These are phyloP conservation scores for Madoqua kirkii DNA, from an alignment of 2,113 vertebrate genomes.

Conservation along the genomic window DNA sequence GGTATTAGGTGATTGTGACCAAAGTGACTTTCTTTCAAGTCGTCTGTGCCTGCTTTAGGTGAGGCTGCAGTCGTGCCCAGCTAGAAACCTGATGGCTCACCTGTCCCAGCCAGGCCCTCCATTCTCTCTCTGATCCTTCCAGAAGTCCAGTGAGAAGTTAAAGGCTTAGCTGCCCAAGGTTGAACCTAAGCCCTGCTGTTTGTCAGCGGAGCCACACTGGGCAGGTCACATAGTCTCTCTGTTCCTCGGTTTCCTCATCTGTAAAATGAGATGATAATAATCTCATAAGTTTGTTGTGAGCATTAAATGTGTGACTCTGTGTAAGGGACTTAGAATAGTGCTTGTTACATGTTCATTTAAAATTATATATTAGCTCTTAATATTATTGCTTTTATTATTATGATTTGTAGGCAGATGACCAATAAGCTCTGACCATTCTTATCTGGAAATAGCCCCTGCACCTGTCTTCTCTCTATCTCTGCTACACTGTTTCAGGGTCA, in stretches of 20 bases:
- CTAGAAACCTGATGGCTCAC: not conserved
- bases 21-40: conserved; percentile 1
- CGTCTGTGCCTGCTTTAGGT: not conserved
- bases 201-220: not conserved
- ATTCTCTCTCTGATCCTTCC: not conserved
- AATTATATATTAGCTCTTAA: not conserved
- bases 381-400: not conserved
- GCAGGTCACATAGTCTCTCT: not conserved
- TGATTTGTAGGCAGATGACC: not conserved
- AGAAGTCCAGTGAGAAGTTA: not conserved
- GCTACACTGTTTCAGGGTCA: not conserved
- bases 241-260: not conserved
- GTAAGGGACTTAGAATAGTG: not conserved
- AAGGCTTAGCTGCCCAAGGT: not conserved
- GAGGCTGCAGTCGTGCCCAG: not conserved
- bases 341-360: not conserved
- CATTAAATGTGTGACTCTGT: not conserved
- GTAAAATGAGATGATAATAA: not conserved
- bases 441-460: not conserved
- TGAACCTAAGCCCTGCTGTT: not conserved
- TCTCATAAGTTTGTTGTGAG: not conserved
- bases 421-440: not conserved
- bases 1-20: not conserved
- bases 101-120: not conserved
- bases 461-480: not conserved